phyloP scores from a whole-genome alignment of 2,113 vertebrate species.

The Gorilla gorilla region DNA sequence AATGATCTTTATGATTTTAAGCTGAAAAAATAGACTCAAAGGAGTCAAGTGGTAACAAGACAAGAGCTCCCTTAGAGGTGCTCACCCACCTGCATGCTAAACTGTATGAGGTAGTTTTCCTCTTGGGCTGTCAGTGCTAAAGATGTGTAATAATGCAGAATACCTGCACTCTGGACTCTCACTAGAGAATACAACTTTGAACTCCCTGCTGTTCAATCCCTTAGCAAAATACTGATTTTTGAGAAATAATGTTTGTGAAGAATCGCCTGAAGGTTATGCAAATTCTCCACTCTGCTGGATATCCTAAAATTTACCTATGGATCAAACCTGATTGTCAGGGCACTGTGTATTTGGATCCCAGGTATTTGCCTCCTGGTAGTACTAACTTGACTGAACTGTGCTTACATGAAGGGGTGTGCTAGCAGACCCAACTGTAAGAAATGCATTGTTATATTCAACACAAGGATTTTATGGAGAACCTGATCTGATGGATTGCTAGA shows the following conservation, averaged over 20 bases:
- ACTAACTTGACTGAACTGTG: neutral
- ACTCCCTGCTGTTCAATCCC: neutral
- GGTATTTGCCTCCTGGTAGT: neutral
- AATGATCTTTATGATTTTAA: neutral
- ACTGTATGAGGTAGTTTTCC: neutral
- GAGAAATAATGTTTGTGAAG: neutral
- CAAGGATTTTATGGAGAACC: neutral
- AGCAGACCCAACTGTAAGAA: neutral
- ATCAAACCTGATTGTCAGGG: conserved; percentile 22
- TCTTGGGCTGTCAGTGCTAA: neutral
- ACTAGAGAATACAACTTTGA: neutral
- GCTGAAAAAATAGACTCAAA: neutral
- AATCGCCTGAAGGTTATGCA: neutral
- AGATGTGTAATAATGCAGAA: neutral
- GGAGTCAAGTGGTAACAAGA: neutral
- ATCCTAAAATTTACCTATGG: conserved; percentile 36
- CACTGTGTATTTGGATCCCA: neutral
- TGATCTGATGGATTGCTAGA: neutral
- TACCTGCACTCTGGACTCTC: neutral
- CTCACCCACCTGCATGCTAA: neutral
- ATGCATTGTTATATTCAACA: neutral
- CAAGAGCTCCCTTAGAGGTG: neutral
- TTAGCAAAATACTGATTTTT: conserved; percentile 27
- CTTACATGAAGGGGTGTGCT: neutral
- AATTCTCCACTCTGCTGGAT: neutral